Conservation (phyloP, 37 sponge, comb jelly and placozoan species). For the Cliona cf. orientalis region DNA sequence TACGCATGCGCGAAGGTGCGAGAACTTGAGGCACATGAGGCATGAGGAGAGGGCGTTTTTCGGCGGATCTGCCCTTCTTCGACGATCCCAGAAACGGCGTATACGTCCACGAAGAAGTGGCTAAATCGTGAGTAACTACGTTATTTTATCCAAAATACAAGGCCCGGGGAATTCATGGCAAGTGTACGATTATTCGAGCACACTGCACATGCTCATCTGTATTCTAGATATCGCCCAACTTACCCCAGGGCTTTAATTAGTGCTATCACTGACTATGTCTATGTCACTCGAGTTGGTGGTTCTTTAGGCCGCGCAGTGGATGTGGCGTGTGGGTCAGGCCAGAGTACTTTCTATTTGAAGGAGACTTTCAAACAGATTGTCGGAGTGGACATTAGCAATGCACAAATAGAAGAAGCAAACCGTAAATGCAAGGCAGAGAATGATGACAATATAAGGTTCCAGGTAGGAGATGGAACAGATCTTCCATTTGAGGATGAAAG, state of each 20-base stretch:
- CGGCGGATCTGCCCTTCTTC: too few relatives aligned
- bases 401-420: slow-evolving; percentile 64
- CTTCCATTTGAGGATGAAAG: slow-evolving; percentile 17
- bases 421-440: not conserved
- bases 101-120: too few relatives aligned
- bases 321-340: slow-evolving; percentile 86
- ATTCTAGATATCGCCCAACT: slow-evolving; percentile 51
- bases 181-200: slow-evolving; percentile 44
- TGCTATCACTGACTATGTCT: slow-evolving; percentile 39
- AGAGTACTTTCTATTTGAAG: slow-evolving; percentile 55
- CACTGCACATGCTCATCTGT: slow-evolving; percentile 45
- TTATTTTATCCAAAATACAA: too few relatives aligned
- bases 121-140: too few relatives aligned
- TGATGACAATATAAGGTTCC: slow-evolving; percentile 44
- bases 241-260: slow-evolving; percentile 54
- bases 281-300: slow-evolving; percentile 28
- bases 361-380: slow-evolving; percentile 35
- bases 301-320: slow-evolving; percentile 49
- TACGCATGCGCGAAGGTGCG: too few relatives aligned
- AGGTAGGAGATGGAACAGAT: slow-evolving; percentile 40
- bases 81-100: too few relatives aligned
- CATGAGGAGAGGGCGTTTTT: too few relatives aligned
- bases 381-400: slow-evolving; percentile 79
- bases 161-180: not conserved
- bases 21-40: too few relatives aligned